Conservation (phyloP, 2,888 invertebrate species). For the Parelbella ahira region DNA sequence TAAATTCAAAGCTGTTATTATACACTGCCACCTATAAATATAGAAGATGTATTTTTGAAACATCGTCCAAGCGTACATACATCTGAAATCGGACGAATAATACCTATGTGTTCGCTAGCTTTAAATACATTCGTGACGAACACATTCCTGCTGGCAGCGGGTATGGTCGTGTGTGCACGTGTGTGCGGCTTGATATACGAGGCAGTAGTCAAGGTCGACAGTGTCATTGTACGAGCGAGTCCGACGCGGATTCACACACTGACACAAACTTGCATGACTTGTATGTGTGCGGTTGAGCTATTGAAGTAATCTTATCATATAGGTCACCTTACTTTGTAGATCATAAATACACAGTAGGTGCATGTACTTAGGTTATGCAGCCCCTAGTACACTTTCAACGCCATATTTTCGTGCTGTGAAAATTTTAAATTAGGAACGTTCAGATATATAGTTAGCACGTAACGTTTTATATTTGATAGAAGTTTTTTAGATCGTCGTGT, state of each 20-base stretch:
- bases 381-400: conserved; percentile 10
- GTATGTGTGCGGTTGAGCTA: conserved; percentile 53
- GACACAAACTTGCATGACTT: conserved; percentile 41
- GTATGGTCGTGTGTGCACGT: conserved; percentile 38
- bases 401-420: conserved; percentile 5
- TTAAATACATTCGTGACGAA: conserved; percentile 57
- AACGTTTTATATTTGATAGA: no score
- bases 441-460: no score
- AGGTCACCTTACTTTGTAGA: conserved; percentile 79
- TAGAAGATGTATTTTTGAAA: conserved; percentile 28
- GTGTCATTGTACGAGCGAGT: conserved; percentile 76
- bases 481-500: no score
- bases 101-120: conserved; percentile 49
- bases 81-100: conserved; percentile 46
- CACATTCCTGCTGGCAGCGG: conserved; percentile 46
- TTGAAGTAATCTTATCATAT: conserved; percentile 79
- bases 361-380: conserved; percentile 31
- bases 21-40: conserved; percentile 36
- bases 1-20: conserved; percentile 38
- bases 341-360: conserved; percentile 52
- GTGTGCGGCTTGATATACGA: conserved; percentile 54
- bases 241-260: conserved; percentile 59
- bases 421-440: no score
- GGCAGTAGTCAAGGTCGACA: conserved; percentile 77
- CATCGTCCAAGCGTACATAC: conserved; percentile 33